phyloP scores from a whole-genome alignment of 2,797 vertebrate genomes.

The Chrysocyon brachyurus region DNA sequence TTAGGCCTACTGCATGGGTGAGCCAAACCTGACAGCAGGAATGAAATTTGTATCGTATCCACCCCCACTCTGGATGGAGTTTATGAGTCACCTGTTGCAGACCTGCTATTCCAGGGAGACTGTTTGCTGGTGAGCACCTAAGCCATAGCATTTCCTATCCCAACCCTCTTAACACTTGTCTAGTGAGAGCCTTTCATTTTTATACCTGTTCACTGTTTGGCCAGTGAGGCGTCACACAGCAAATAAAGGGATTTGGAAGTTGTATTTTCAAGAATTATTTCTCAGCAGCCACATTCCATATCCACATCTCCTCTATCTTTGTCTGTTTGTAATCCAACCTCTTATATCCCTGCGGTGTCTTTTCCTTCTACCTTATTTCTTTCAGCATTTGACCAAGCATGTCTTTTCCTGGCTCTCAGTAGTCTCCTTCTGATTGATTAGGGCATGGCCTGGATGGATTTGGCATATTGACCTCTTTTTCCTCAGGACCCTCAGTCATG shows the following conservation, averaged over 20 bases:
- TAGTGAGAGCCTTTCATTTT: neutral
- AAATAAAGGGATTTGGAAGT: neutral
- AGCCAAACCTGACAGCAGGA: neutral
- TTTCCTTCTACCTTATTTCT: neutral
- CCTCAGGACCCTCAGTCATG: neutral
- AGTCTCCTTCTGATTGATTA: neutral
- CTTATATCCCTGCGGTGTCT: neutral
- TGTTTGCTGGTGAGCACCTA: neutral
- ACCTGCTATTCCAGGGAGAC: neutral
- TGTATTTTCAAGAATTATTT: slow-evolving; percentile 5
- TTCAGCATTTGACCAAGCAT: neutral
- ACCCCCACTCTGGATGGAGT: neutral
- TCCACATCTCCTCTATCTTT: neutral
- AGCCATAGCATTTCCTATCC: neutral
- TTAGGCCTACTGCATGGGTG: neutral
- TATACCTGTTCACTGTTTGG: neutral
- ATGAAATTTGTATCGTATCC: neutral
- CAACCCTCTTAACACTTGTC: neutral
- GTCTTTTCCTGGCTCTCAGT: neutral
- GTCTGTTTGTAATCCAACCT: neutral
- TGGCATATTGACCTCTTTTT: neutral
- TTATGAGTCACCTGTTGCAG: neutral
- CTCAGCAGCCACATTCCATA: neutral
- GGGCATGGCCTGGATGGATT: neutral
- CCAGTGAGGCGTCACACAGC: neutral